phyloP scores from a whole-genome alignment of 2,888 invertebrate species.

The Stenodema calcarata region DNA sequence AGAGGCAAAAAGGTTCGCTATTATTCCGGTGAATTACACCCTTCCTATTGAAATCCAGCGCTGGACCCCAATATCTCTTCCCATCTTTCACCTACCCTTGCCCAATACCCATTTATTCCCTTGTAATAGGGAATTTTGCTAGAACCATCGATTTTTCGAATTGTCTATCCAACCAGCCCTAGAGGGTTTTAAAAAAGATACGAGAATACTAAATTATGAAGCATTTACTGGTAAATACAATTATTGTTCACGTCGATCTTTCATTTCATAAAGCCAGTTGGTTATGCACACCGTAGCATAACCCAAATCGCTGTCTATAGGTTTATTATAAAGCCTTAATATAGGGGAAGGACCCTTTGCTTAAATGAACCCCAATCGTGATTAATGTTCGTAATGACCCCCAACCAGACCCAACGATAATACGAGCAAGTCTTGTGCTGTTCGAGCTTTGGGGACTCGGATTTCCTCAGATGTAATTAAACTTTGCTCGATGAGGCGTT shows the following conservation, averaged over 20 bases:
- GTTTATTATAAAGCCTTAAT: background rate
- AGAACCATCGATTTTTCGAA: background rate
- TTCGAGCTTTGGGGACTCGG: background rate
- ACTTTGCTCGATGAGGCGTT: constrained; percentile 21
- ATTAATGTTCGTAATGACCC: background rate
- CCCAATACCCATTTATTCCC: background rate
- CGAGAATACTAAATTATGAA: too few species aligned
- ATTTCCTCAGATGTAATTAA: constrained; percentile 23
- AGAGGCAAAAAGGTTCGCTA: background rate
- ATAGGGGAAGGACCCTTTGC: background rate
- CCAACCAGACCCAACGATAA: background rate
- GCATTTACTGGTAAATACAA: too few species aligned
- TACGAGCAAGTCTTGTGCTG: background rate
- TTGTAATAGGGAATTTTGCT: background rate
- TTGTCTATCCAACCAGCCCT: too few species aligned
- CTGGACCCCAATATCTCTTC: background rate
- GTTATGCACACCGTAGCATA: background rate
- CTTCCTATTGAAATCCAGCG: background rate
- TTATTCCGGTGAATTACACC: background rate
- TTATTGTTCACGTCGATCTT: too few species aligned
- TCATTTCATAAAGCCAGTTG: background rate
- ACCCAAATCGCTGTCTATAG: background rate
- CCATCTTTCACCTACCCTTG: background rate
- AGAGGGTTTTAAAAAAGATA: too few species aligned
- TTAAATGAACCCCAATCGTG: background rate